Evolutionary conservation across 2,888 invertebrate species (phyloP).

Genomic region (Toxonevra muliebris): DNA sequence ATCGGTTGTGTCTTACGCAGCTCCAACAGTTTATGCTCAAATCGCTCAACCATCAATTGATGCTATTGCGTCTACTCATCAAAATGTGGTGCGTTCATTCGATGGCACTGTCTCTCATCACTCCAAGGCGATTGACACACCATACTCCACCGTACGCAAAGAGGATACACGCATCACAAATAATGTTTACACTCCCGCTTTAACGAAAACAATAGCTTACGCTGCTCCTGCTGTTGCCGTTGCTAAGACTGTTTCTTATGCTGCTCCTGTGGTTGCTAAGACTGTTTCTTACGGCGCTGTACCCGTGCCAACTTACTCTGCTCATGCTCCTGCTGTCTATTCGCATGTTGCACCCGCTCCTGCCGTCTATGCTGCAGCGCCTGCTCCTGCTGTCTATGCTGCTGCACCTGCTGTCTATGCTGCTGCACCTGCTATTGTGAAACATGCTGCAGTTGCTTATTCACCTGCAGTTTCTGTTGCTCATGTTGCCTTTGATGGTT

Average conservation of each 20-base stretch:
- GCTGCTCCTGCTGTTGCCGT: slow-evolving; percentile 52
- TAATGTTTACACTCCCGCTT: slow-evolving; percentile 64
- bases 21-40: slow-evolving; percentile 56
- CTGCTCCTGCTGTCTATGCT: slow-evolving; percentile 48
- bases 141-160: slow-evolving; percentile 71
- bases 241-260: slow-evolving; percentile 29
- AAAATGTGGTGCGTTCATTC: slow-evolving; percentile 69
- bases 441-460: too few species aligned
- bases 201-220: slow-evolving; percentile 47
- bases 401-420: slow-evolving; percentile 67
- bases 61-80: slow-evolving; percentile 66
- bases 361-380: slow-evolving; percentile 64
- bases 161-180: slow-evolving; percentile 69
- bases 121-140: slow-evolving; percentile 71
- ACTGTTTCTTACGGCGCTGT: slow-evolving; percentile 51
- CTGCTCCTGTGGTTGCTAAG: slow-evolving; percentile 23
- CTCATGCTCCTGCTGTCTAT: slow-evolving; percentile 33
- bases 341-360: slow-evolving; percentile 29
- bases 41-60: slow-evolving; percentile 60
- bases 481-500: too few species aligned
- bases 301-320: slow-evolving; percentile 47
- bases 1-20: slow-evolving; percentile 53
- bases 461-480: too few species aligned
- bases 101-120: slow-evolving; percentile 69
- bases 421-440: slow-evolving; percentile 52